Conservation (phyloP, 2,113 vertebrate genomes). For the Tauraco erythrolophus region DNA sequence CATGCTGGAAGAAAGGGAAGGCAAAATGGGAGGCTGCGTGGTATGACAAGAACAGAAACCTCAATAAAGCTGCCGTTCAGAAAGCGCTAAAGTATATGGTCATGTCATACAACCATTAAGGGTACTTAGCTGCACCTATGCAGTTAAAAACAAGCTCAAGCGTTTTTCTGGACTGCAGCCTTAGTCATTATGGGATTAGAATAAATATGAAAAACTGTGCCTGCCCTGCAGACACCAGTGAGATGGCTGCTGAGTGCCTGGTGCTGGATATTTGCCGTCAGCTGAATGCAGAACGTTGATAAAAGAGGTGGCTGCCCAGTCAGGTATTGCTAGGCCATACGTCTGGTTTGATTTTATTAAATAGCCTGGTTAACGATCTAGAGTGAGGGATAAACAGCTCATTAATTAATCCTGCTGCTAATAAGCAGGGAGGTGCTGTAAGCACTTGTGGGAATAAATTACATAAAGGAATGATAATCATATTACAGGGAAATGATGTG, state of each 20-base stretch:
- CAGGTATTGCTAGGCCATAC: background rate
- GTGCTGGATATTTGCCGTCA: background rate
- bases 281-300: background rate
- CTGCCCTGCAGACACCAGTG: background rate
- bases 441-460: conserved; percentile 3
- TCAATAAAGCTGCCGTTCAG: background rate
- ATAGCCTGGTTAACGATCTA: background rate
- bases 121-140: background rate
- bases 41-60: background rate
- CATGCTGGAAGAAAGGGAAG: background rate
- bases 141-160: background rate
- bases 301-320: background rate
- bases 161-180: background rate
- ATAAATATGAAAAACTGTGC: background rate
- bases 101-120: background rate
- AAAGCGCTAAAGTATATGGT: background rate
- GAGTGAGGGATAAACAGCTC: background rate
- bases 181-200: background rate
- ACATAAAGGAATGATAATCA: background rate
- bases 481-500: background rate
- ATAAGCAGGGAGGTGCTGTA: background rate
- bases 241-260: background rate
- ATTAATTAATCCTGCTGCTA: conserved; percentile 10
- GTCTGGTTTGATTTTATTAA: conserved; percentile 6
- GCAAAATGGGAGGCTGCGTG: background rate